A percentile compares a stretch with the other conserved stretches of the same genome.
These are phyloP conservation scores for Cataglyphis rosenhaueri DNA, from an alignment of 2,888 invertebrate genomes.

Conservation along the genomic window DNA sequence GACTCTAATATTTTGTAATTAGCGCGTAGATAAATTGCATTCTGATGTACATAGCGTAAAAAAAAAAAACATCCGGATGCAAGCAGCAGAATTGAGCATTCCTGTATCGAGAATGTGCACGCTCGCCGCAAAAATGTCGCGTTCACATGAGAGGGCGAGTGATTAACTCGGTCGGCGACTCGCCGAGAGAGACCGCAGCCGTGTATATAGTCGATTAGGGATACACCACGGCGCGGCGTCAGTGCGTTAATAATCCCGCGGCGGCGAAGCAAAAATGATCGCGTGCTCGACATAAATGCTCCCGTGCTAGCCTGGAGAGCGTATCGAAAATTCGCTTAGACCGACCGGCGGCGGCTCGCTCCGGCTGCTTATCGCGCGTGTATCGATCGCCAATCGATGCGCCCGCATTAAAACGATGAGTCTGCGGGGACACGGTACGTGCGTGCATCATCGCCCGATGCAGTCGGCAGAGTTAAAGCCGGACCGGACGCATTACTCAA, in stretches of 20 bases:
- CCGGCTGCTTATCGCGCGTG: constrained; percentile 61
- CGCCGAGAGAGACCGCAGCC: constrained; percentile 36
- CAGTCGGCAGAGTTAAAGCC: constrained; percentile 59
- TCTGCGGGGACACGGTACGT: constrained; percentile 65
- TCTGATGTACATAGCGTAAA: constrained; percentile 16
- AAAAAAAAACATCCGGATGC: background rate
- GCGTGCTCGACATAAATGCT: constrained; percentile 39
- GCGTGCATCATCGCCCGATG: constrained; percentile 51
- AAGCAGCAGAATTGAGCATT: constrained; percentile 18
- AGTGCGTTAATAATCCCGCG: constrained; percentile 46
- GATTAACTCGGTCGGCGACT: constrained; percentile 56
- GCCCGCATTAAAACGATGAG: constrained; percentile 78
- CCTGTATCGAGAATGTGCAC: constrained; percentile 11
- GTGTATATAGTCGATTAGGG: constrained; percentile 24
- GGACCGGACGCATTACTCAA: constrained; percentile 74
- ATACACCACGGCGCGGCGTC: constrained; percentile 20
- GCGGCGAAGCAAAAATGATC: constrained; percentile 46
- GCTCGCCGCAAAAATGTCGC: constrained; percentile 45
- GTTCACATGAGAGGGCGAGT: constrained; percentile 36
- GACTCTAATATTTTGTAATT: constrained; percentile 6
- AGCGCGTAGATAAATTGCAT: constrained; percentile 39
- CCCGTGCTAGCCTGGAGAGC: background rate
- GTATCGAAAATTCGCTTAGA: constrained; percentile 47
- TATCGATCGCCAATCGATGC: constrained; percentile 66
- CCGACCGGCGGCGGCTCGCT: background rate